Evolutionary conservation across 2,888 invertebrate genomes (phyloP).

Genomic region (Stramonita haemastoma): DNA sequence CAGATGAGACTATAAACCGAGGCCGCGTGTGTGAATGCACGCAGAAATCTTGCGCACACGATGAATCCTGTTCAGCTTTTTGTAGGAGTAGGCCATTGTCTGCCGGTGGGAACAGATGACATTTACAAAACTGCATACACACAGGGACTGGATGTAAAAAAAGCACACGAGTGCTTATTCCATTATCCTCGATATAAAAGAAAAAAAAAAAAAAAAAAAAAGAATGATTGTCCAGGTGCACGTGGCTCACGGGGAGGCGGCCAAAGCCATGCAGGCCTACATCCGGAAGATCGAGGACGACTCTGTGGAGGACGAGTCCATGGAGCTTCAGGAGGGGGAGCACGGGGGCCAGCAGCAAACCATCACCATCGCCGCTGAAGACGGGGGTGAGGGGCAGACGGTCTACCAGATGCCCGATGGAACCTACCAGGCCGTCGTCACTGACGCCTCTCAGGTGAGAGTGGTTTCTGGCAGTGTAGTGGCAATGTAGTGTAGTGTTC

Average conservation of each 20-base stretch:
- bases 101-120: no score
- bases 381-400: slow-evolving; percentile 55
- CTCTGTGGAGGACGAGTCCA: slow-evolving; percentile 66
- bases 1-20: no score
- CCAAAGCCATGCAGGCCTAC: slow-evolving; percentile 67
- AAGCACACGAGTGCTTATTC: no score
- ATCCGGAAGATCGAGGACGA: slow-evolving; percentile 61
- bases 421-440: slow-evolving; percentile 62
- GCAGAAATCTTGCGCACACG: no score
- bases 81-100: no score
- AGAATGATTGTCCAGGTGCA: slow-evolving; percentile 52
- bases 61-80: no score
- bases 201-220: neutral
- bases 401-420: slow-evolving; percentile 56
- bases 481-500: no score
- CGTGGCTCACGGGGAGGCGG: slow-evolving; percentile 69
- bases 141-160: no score
- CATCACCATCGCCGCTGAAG: slow-evolving; percentile 53
- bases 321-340: slow-evolving; percentile 53
- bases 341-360: slow-evolving; percentile 54
- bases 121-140: no score
- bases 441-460: slow-evolving; percentile 61
- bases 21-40: no score
- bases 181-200: no score
- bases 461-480: no score